Evolutionary conservation across 2,888 invertebrate species (phyloP).

Genomic region (Tillus elongatus): DNA sequence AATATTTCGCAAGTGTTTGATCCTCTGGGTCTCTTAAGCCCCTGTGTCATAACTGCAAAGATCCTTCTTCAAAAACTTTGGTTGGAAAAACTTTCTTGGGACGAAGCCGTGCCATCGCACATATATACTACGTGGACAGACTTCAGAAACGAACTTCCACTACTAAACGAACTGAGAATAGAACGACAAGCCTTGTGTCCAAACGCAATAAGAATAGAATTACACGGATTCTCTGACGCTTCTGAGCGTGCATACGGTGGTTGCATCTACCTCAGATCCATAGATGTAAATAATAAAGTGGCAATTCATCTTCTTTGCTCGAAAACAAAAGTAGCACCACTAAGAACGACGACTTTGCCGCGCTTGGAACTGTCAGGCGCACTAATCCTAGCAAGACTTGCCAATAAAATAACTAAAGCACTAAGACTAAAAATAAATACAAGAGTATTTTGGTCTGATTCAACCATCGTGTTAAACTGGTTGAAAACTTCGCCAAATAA

Average conservation of each 20-base stretch:
- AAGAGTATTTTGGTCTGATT: not conserved
- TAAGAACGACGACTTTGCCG: not conserved
- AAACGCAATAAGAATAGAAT: not conserved
- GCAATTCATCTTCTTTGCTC: slow-evolving; percentile 6
- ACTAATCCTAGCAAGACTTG: not conserved
- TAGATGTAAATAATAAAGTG: not conserved
- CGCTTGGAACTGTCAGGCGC: slow-evolving; percentile 1
- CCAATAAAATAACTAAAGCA: not conserved
- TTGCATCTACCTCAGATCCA: not conserved
- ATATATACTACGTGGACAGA: not conserved
- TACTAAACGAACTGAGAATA: not conserved
- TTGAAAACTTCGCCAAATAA: not conserved
- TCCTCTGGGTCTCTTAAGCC: slow-evolving; percentile 1
- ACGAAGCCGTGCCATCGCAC: not conserved
- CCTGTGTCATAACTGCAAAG: not conserved
- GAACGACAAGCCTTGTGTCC: not conserved
- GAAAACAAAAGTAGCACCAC: slow-evolving; percentile 1
- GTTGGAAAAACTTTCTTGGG: not conserved
- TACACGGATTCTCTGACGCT: slow-evolving; percentile 1
- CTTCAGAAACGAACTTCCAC: not conserved
- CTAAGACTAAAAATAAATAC: not conserved
- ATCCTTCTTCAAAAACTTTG: not conserved
- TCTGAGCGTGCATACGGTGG: not conserved
- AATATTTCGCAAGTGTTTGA: not conserved
- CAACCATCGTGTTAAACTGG: not conserved